phyloP scores from a whole-genome alignment of 2,888 invertebrate genomes.

The Pheosia gnoma region DNA sequence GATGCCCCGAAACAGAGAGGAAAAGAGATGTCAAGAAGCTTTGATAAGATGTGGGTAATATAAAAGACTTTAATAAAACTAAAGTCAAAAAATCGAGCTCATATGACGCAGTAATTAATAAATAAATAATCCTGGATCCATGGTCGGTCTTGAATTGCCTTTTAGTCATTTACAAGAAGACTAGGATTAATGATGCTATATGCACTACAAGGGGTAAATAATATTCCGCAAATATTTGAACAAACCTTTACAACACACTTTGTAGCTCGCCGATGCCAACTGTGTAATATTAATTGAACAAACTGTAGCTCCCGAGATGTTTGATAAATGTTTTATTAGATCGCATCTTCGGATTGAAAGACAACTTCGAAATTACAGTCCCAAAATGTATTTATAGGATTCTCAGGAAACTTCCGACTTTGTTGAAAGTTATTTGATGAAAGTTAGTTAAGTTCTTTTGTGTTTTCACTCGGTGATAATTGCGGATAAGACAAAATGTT shows the following conservation, averaged over 20 bases:
- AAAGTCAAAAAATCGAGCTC: too few species aligned
- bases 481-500: neutral
- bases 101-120: too few species aligned
- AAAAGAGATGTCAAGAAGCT: too few species aligned
- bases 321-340: neutral
- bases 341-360: neutral
- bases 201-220: too few species aligned
- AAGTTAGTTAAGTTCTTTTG: constrained; percentile 1
- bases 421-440: neutral
- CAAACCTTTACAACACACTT: neutral
- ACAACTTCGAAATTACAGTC: neutral
- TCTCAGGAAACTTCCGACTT: neutral
- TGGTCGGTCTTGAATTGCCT: too few species aligned
- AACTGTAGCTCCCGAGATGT: neutral
- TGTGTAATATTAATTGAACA: constrained; percentile 1
- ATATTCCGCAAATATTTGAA: neutral
- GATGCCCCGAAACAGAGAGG: too few species aligned
- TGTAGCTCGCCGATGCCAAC: neutral
- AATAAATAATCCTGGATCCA: too few species aligned
- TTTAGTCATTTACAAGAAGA: too few species aligned
- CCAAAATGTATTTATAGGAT: neutral
- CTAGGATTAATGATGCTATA: too few species aligned
- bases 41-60: too few species aligned
- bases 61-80: too few species aligned
- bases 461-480: constrained; percentile 7